Evolutionary conservation across 2,888 invertebrate genomes (phyloP).

Genomic region (Ochlodes sylvanus): DNA sequence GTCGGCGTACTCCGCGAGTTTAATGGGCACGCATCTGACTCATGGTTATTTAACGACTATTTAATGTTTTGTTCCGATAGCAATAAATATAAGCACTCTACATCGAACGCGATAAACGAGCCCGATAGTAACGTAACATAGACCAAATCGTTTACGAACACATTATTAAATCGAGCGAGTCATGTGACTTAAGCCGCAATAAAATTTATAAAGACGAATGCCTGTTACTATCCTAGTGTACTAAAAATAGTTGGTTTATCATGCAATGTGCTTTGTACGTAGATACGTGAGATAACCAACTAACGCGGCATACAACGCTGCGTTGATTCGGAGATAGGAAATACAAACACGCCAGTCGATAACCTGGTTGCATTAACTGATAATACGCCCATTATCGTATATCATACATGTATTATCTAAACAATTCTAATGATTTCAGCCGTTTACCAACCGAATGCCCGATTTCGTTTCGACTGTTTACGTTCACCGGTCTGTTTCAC

Average conservation of each 20-base stretch:
- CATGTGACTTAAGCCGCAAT: constrained; percentile 28
- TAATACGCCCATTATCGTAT: constrained; percentile 51
- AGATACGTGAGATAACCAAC: constrained; percentile 65
- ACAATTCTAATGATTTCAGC: constrained; percentile 46
- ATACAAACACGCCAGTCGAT: constrained; percentile 77
- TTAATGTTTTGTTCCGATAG: constrained; percentile 54
- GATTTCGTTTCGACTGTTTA: constrained; percentile 23
- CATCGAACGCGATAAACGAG: constrained; percentile 20
- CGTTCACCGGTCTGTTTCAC: constrained; percentile 35
- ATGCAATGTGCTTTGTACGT: constrained; percentile 56
- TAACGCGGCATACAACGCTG: constrained; percentile 56
- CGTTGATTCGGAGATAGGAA: constrained; percentile 72
- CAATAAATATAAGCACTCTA: constrained; percentile 44
- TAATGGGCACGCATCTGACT: constrained; percentile 47
- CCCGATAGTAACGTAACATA: not conserved
- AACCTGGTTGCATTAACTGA: constrained; percentile 76
- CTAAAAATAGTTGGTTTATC: constrained; percentile 70
- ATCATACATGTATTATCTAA: constrained; percentile 39
- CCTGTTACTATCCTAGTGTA: constrained; percentile 39
- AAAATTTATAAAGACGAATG: constrained; percentile 19
- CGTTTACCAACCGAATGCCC: constrained; percentile 22
- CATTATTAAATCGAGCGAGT: constrained; percentile 13
- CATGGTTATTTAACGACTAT: constrained; percentile 46
- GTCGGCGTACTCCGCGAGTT: constrained; percentile 1
- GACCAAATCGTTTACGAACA: constrained; percentile 37